Base-by-base conservation (phyloP, 1,140 invertebrate species). In the Halotydeus destructor region DNA sequence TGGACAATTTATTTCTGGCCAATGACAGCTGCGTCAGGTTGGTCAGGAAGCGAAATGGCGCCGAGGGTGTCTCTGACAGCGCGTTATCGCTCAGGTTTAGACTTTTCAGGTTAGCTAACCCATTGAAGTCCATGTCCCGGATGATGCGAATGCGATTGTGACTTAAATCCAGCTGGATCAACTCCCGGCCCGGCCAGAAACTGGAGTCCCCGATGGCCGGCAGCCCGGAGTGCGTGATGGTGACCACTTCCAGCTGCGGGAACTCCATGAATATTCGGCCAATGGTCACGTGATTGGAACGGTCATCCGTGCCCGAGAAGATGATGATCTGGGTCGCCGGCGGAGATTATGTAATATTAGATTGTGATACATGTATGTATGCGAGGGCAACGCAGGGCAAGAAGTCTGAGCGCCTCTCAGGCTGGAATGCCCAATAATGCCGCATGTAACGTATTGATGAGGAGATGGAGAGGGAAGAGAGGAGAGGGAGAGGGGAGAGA, bases 201-300 rank as follows among this genome's bases (percentile, higher is more conserved):
- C 76, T 76, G 52, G 76, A 69, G 43, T 70, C 67, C 0, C 78
- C 78, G 43, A 83, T 75, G 11, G 75, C 74, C 1, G 78, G 76
- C 4, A 83, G 60, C 52, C 74, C 74, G 1, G 75, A 79, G 44
- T 72, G 66, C 2, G 70, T 71, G 28, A 83, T 78, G 50, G 73
- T 72, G 2, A 83, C 59, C 56, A 78, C 74, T 56, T 75, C 69
- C 22, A 83, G 60, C 36, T 71, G 64, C 31, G 60, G 60, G 54
- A 78, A 76, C 39, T 68, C 62, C 11, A 67, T 63, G 57, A 77
- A 76, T 30, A 77, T 69, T 24, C 76, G 69, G 2, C 76, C 75
- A 44, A 82, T 74, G 1, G 73, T 75, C 8, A 82, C 61, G 32
- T 61, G 59, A 55, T 81, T 81, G 12, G 64, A 64, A 44, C 62